phyloP scores from a whole-genome alignment of 2,888 invertebrate species.

The Lampropteryx suffumata region DNA sequence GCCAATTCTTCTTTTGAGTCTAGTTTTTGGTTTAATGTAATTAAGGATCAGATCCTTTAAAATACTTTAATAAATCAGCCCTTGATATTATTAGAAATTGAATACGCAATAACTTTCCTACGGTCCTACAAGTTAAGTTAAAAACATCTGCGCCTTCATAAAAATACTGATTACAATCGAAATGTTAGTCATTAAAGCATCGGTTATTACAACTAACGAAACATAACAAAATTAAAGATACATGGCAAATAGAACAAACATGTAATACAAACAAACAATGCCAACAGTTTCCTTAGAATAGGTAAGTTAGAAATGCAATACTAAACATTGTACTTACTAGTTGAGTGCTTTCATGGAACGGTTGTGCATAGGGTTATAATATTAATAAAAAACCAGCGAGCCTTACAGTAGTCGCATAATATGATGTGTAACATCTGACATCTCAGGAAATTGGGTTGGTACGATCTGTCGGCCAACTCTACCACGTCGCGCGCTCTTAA shows the following conservation, averaged over 20 bases:
- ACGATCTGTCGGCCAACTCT: too few species aligned
- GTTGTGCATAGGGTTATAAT: slow-evolving; percentile 26
- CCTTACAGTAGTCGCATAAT: too few species aligned
- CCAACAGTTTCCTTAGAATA: slow-evolving; percentile 33
- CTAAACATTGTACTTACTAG: slow-evolving; percentile 35
- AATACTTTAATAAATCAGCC: too few species aligned
- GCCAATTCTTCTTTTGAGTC: too few species aligned
- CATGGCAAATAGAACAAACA: slow-evolving; percentile 58
- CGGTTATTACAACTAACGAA: slow-evolving; percentile 68
- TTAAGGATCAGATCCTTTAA: too few species aligned
- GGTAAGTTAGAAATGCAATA: slow-evolving; percentile 36
- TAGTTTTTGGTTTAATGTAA: too few species aligned
- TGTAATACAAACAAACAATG: slow-evolving; percentile 42
- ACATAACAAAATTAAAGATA: slow-evolving; percentile 65
- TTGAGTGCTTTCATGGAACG: slow-evolving; percentile 26
- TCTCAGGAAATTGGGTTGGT: too few species aligned
- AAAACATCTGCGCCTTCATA: slow-evolving; percentile 24
- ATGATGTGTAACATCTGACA: too few species aligned
- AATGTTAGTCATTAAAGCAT: slow-evolving; percentile 76
- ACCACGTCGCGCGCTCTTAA: too few species aligned
- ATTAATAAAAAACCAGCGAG: slow-evolving; percentile 15
- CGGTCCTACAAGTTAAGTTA: not conserved
- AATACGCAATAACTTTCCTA: too few species aligned
- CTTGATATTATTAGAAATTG: too few species aligned
- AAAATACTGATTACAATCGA: slow-evolving; percentile 73